These are phyloP conservation scores for Gobius niger DNA, from an alignment of 2,113 vertebrate genomes.

Conservation along the genomic window DNA sequence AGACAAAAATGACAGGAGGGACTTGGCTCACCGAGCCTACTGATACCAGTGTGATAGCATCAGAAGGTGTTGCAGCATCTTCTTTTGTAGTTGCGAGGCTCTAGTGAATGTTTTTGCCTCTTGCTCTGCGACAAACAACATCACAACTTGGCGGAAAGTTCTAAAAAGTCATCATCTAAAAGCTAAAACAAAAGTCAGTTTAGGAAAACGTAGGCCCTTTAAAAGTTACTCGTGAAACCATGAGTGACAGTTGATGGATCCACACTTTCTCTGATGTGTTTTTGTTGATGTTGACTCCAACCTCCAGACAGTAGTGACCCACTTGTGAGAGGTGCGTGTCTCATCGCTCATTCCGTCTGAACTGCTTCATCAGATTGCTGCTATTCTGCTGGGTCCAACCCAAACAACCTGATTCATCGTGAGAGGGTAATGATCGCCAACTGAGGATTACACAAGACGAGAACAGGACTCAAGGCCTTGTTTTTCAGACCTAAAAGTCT, in stretches of 20 bases:
- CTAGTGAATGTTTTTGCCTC: too few species aligned
- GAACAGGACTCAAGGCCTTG: neutral
- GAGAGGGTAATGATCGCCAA: neutral
- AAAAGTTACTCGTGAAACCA: too few species aligned
- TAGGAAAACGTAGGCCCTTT: too few species aligned
- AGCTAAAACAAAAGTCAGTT: too few species aligned
- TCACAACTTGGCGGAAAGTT: too few species aligned
- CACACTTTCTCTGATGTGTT: neutral
- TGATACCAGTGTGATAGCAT: too few species aligned
- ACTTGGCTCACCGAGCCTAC: too few species aligned
- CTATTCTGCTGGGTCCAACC: neutral
- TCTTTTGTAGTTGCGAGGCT: too few species aligned
- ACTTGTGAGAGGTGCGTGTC: neutral
- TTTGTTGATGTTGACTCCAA: neutral
- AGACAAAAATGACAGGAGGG: too few species aligned
- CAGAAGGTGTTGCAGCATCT: too few species aligned
- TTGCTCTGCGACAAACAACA: too few species aligned
- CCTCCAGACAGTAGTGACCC: constrained; percentile 6
- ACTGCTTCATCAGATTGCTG: neutral
- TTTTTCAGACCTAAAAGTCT: neutral
- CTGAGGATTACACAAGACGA: neutral
- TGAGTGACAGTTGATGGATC: neutral
- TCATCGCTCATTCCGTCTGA: constrained; percentile 3
- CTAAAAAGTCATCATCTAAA: too few species aligned
- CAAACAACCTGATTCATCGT: neutral